A percentile compares a stretch with the other conserved stretches of the same genome.
These are phyloP conservation scores for Trichogramma pretiosum DNA, from an alignment of 1,140 invertebrate species.

Conservation along the genomic window DNA sequence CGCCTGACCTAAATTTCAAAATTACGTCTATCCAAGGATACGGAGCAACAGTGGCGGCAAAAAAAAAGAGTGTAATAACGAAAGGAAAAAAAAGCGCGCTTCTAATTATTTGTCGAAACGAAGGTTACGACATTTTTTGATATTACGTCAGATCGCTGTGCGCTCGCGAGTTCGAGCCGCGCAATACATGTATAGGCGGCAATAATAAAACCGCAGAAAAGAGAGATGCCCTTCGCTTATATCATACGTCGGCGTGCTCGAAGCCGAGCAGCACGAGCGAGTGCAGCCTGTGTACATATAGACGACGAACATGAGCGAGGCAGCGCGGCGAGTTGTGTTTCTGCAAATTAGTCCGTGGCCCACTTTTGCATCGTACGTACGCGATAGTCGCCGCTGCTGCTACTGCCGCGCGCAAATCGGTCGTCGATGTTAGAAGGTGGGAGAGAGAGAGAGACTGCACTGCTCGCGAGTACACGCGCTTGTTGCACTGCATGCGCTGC, in stretches of 20 bases:
- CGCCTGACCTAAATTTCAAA: too few species aligned
- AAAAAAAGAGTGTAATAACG: too few species aligned
- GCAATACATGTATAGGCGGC: too few species aligned
- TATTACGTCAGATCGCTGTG: too few species aligned
- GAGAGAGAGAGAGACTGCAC: background rate
- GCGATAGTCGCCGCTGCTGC: constrained; percentile 18
- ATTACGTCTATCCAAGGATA: too few species aligned
- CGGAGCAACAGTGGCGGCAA: too few species aligned
- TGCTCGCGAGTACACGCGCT: background rate
- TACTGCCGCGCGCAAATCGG: constrained; percentile 14
- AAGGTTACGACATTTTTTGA: too few species aligned
- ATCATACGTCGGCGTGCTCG: background rate
- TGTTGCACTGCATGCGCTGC: background rate
- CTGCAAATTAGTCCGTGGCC: constrained; percentile 44
- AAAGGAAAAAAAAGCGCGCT: too few species aligned
- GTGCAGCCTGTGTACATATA: too few species aligned
- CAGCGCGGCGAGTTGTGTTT: constrained; percentile 29
- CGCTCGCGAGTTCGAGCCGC: too few species aligned
- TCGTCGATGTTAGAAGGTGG: constrained; percentile 18
- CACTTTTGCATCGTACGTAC: constrained; percentile 30
- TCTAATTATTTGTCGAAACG: too few species aligned
- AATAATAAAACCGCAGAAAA: too few species aligned
- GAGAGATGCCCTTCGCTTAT: constrained; percentile 13
- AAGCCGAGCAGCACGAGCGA: background rate
- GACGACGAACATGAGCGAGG: constrained; percentile 18